Conservation (phyloP, 35 echinoderm and acorn worm species). For the Eucidaris tribuloides region DNA sequence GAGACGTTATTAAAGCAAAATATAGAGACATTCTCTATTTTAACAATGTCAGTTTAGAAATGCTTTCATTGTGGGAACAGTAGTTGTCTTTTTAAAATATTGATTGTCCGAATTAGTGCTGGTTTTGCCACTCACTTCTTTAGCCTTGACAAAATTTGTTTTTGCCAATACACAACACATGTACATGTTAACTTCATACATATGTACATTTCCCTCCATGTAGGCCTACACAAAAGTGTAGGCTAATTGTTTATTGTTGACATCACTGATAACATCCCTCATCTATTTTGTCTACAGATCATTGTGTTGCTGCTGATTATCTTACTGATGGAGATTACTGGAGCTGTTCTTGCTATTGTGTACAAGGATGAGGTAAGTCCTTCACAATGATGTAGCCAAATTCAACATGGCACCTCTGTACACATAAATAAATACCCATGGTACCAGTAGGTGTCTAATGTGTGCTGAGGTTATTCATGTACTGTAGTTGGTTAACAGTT, state of each 20-base stretch:
- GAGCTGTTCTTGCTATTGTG: slow-evolving; percentile 22
- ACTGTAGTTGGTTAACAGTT: background rate
- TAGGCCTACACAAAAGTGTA: background rate
- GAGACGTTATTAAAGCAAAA: too few relatives aligned
- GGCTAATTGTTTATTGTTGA: background rate
- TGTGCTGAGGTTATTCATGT: background rate
- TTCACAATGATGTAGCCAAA: background rate
- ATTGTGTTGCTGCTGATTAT: slow-evolving; percentile 25
- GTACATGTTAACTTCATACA: background rate
- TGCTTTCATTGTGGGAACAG: too few relatives aligned
- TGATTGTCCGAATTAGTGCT: too few relatives aligned
- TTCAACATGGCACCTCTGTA: too few relatives aligned
- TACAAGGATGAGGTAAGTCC: slow-evolving; percentile 37
- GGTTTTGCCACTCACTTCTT: too few relatives aligned
- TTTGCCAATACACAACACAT: background rate
- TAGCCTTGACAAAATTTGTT: background rate
- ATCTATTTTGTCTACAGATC: background rate
- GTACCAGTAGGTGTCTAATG: background rate
- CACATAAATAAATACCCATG: background rate
- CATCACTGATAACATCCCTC: background rate
- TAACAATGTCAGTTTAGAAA: too few relatives aligned
- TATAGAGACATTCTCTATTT: too few relatives aligned
- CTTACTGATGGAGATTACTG: slow-evolving; percentile 16
- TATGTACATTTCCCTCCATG: background rate
- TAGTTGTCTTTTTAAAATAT: too few relatives aligned